phyloP scores from a whole-genome alignment of 2,888 invertebrate genomes.

The Therioaphis trifolii region DNA sequence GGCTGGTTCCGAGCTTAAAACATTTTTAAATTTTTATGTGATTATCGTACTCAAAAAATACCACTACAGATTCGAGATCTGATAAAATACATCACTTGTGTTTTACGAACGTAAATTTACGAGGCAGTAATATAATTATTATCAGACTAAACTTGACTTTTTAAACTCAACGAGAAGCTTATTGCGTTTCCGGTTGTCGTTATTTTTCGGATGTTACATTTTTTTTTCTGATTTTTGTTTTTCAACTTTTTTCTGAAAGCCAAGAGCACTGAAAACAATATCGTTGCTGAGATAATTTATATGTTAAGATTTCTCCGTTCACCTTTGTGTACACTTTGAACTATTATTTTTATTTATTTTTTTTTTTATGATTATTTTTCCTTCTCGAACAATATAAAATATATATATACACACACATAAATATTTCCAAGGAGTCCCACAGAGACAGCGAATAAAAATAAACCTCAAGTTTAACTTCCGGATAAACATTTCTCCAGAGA shows the following conservation, averaged over 20 bases:
- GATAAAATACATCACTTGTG: neutral
- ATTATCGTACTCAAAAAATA: too few species aligned
- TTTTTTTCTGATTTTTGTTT: constrained; percentile 2
- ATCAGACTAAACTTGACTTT: neutral
- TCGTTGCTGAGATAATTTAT: constrained; percentile 28
- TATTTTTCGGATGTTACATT: constrained; percentile 19
- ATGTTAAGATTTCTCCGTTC: constrained; percentile 18
- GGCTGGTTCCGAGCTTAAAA: too few species aligned
- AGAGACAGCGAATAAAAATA: constrained; percentile 44
- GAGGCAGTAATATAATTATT: neutral
- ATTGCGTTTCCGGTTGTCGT: constrained; percentile 34
- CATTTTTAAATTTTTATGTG: too few species aligned
- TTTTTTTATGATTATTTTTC: constrained; percentile 47
- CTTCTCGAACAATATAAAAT: neutral
- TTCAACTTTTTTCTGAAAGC: neutral
- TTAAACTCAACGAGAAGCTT: constrained; percentile 3
- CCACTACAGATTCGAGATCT: too few species aligned
- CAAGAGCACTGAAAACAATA: constrained; percentile 24
- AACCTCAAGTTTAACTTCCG: constrained; percentile 40
- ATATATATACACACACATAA: too few species aligned
- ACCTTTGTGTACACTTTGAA: neutral
- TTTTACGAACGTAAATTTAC: neutral
- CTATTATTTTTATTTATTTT: constrained; percentile 30
- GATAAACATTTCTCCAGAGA: constrained; percentile 28
- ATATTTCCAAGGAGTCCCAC: constrained; percentile 10